A percentile compares a stretch with the other conserved stretches of the same genome.
Conservation (phyloP, 2,888 invertebrate species). For the Tubulanus polymorphus region DNA sequence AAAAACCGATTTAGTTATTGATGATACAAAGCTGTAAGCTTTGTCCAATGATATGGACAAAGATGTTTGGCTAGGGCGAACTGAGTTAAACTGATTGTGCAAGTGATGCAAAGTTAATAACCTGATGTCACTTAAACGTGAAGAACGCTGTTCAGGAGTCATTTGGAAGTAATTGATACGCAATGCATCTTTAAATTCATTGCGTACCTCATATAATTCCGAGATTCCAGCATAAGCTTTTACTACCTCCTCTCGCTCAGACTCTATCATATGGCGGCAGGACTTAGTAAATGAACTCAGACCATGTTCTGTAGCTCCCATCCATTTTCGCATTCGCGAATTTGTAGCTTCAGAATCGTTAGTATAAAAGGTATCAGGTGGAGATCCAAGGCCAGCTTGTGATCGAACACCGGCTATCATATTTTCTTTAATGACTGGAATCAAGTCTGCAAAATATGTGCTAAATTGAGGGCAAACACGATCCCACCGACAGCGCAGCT, state of each 20-base stretch:
- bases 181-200: not conserved
- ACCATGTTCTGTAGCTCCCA: not conserved
- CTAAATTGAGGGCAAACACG: no score
- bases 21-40: no score
- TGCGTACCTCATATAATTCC: not conserved
- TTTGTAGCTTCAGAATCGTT: not conserved
- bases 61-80: no score
- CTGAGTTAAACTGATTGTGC: no score
- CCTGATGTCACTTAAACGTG: not conserved
- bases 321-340: not conserved
- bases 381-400: not conserved
- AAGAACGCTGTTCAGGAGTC: not conserved
- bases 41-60: no score
- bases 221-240: not conserved
- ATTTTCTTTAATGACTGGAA: not conserved
- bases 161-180: not conserved
- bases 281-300: not conserved
- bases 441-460: not conserved
- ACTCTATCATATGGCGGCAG: not conserved
- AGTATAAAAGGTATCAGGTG: not conserved
- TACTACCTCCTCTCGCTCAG: not conserved
- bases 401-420: not conserved
- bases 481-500: no score
- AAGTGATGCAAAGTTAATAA: not conserved
- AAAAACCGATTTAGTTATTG: no score